Conservation (phyloP, 1,140 invertebrate species). For the Uloborus diversus region DNA sequence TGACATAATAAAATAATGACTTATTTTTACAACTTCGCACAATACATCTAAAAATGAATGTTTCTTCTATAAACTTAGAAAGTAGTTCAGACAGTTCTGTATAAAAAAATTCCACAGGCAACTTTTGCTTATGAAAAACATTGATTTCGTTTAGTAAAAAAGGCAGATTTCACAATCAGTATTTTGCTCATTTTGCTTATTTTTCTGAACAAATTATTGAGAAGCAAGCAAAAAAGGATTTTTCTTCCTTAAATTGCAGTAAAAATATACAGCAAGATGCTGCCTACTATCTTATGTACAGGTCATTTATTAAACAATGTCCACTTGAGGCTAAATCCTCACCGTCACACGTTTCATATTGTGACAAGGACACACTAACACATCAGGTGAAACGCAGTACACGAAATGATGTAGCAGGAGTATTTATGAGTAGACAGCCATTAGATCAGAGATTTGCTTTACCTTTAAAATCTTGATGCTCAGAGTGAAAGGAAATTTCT, state of each 20-base stretch:
- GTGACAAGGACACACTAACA: background rate
- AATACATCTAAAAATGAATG: background rate
- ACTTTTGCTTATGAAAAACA: background rate
- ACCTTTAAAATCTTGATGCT: too few species aligned
- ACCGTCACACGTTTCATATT: constrained; percentile 1
- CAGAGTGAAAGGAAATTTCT: too few species aligned
- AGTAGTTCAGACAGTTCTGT: background rate
- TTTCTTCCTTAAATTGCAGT: background rate
- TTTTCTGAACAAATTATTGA: background rate
- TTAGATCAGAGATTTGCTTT: too few species aligned
- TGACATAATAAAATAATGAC: background rate
- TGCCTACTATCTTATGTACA: constrained; percentile 23
- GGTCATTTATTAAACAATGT: background rate
- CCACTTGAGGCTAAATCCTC: background rate
- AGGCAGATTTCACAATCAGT: background rate
- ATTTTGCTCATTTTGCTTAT: background rate
- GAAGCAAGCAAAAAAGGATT: constrained; percentile 19
- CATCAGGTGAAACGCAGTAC: background rate
- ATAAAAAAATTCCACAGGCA: constrained; percentile 1
- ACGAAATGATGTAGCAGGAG: background rate
- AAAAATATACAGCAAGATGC: constrained; percentile 17
- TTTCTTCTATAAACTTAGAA: background rate
- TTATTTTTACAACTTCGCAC: background rate
- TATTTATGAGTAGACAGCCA: too few species aligned
- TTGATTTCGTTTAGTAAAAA: background rate